Evolutionary conservation across 2,888 invertebrate species (phyloP).

Genomic region (Diplolepis rosae): DNA sequence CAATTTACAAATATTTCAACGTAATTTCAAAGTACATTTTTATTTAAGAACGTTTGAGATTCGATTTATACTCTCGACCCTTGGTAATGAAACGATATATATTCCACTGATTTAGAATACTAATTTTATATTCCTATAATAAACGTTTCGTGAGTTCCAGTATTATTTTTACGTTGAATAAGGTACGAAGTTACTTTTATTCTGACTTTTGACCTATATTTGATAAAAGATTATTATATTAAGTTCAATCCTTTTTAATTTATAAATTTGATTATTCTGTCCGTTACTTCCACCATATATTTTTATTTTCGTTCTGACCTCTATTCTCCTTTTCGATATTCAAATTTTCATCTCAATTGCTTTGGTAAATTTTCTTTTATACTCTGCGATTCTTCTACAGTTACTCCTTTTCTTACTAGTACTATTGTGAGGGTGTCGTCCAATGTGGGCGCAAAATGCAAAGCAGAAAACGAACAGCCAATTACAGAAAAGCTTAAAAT

Average conservation of each 20-base stretch:
- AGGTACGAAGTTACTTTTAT: no score
- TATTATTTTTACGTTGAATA: no score
- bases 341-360: not conserved
- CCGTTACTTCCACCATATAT: not conserved
- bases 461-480: no score
- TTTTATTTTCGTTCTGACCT: conserved; percentile 1
- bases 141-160: no score
- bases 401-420: not conserved
- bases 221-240: not conserved
- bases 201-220: not conserved
- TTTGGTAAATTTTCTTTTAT: not conserved
- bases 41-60: no score
- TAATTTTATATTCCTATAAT: not conserved
- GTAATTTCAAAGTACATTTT: no score
- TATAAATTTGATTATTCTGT: not conserved
- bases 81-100: not conserved
- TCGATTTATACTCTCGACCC: not conserved
- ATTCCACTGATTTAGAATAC: not conserved
- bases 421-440: no score
- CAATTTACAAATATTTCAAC: no score
- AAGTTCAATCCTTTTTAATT: not conserved
- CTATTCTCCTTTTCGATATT: not conserved
- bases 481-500: not conserved
- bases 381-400: not conserved
- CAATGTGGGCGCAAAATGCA: no score